Evolutionary conservation across 2,888 invertebrate species (phyloP).

Genomic region (Chalcosyrphus nemorum): DNA sequence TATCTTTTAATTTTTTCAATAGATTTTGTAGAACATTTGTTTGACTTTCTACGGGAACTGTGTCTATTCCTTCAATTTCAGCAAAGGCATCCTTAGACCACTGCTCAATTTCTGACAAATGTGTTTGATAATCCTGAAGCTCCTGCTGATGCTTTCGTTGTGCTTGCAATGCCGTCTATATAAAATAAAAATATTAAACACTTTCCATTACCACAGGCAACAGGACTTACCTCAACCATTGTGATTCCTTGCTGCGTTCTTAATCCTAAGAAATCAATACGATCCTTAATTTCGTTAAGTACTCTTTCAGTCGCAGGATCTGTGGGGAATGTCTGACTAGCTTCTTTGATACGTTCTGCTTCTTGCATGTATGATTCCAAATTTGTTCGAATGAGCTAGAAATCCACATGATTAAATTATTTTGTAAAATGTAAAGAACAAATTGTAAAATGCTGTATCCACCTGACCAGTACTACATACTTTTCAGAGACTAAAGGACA

Average conservation of each 20-base stretch:
- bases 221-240: conserved; percentile 81
- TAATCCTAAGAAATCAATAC: conserved; percentile 86
- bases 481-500: conserved; percentile 48
- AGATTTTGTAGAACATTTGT: conserved; percentile 83
- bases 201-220: not conserved
- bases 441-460: not conserved
- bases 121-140: conserved; percentile 83
- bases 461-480: conserved; percentile 18
- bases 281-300: conserved; percentile 83
- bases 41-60: conserved; percentile 83
- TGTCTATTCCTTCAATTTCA: conserved; percentile 80
- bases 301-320: conserved; percentile 84
- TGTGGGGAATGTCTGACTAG: conserved; percentile 85
- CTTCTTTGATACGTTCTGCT: conserved; percentile 85
- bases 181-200: not conserved
- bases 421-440: not conserved
- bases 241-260: conserved; percentile 87
- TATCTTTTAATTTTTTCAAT: conserved; percentile 83
- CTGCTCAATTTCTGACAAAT: conserved; percentile 83
- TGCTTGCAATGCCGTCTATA: conserved; percentile 83
- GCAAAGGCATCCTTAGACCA: conserved; percentile 83
- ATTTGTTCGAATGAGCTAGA: conserved; percentile 87
- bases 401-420: not conserved
- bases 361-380: conserved; percentile 87
- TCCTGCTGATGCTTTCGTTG: conserved; percentile 84